phyloP scores from a whole-genome alignment of 2,888 invertebrate species.

The Myopa tessellatipennis region DNA sequence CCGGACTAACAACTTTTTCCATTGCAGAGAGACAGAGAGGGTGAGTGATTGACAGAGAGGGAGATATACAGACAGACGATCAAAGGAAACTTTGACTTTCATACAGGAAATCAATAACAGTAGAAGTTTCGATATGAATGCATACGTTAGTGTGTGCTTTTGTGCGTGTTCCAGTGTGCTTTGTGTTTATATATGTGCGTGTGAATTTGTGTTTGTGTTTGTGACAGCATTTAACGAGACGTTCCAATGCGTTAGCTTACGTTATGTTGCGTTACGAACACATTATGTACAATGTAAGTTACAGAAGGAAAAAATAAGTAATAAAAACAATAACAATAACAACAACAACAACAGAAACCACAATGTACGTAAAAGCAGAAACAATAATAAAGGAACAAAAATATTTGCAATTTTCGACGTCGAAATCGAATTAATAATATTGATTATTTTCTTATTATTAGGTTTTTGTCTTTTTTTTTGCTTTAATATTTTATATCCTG shows the following conservation, averaged over 20 bases:
- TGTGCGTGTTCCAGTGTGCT: too few relatives aligned
- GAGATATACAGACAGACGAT: neutral
- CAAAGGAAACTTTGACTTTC: neutral
- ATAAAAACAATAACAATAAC: too few relatives aligned
- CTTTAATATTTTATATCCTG: too few relatives aligned
- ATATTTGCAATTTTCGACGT: constrained; percentile 15
- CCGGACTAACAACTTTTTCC: constrained; percentile 9
- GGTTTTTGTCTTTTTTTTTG: too few relatives aligned
- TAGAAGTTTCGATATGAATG: constrained; percentile 20
- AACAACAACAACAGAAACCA: neutral
- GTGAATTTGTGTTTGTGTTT: neutral
- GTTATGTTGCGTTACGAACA: constrained; percentile 8
- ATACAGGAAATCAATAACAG: constrained; percentile 22
- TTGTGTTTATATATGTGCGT: constrained; percentile 11
- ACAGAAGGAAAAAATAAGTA: neutral
- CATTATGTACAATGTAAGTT: neutral
- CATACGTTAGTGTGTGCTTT: constrained; percentile 16
- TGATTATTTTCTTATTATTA: too few relatives aligned
- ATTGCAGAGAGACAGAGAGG: too few relatives aligned
- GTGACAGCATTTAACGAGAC: neutral
- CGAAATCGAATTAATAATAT: neutral
- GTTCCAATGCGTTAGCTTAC: neutral
- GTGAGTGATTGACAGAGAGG: too few relatives aligned
- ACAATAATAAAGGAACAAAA: neutral
- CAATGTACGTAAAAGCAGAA: neutral